A percentile compares a stretch with the other conserved stretches of the same genome.
These are phyloP conservation scores for Adineta ricciae DNA, from an alignment of 2,888 invertebrate species.

Conservation along the genomic window DNA sequence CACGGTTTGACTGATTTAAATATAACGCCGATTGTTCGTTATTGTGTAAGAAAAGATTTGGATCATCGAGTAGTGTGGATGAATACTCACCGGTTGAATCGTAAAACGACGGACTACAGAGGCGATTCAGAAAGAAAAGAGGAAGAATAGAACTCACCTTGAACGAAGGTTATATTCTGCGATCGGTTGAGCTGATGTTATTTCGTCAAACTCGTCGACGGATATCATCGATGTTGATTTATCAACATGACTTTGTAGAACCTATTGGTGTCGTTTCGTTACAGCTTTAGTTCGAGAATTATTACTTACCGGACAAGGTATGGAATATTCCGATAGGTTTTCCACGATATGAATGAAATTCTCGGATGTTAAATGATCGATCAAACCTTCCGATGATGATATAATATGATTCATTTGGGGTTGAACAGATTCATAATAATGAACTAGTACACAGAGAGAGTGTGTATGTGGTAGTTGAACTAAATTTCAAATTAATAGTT, in stretches of 20 bases:
- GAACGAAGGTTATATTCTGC: too few species aligned
- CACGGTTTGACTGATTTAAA: background rate
- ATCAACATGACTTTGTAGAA: background rate
- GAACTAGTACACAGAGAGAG: background rate
- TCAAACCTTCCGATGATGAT: background rate
- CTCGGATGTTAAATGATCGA: background rate
- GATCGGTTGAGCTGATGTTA: background rate
- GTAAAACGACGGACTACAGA: background rate
- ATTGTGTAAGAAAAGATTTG: background rate
- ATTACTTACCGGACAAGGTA: background rate
- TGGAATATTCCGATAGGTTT: constrained; percentile 6
- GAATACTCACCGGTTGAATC: background rate
- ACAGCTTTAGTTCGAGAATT: too few species aligned
- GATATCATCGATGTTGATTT: background rate
- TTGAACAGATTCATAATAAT: constrained; percentile 20
- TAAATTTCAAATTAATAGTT: background rate
- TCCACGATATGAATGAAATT: background rate
- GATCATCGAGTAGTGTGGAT: background rate
- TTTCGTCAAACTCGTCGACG: background rate
- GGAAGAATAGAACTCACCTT: background rate
- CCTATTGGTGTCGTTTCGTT: background rate
- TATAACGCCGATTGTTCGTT: background rate
- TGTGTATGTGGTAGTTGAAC: too few species aligned
- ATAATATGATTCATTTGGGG: background rate
- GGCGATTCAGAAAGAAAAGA: background rate